Evolutionary conservation across 2,888 invertebrate species (phyloP).

Genomic region (Brachyopa scutellaris): DNA sequence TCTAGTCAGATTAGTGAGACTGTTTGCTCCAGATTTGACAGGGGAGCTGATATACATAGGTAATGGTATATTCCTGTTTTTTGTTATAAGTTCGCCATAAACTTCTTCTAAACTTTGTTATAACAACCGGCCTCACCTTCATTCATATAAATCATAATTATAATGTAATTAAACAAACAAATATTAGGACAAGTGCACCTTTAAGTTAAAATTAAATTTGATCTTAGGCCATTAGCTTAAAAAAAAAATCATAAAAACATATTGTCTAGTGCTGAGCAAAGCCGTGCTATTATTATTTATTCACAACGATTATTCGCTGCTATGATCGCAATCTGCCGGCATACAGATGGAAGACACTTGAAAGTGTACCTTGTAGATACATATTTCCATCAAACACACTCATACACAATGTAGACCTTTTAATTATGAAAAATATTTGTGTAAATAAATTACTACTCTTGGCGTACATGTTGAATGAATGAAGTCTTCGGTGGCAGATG

Average conservation of each 20-base stretch:
- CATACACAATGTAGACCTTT: no score
- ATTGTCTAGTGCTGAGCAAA: conserved; percentile 38
- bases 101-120: no score
- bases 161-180: background rate
- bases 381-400: conserved; percentile 35
- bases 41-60: no score
- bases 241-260: no score
- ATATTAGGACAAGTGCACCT: conserved; percentile 40
- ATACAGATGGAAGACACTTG: background rate
- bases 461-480: conserved; percentile 42
- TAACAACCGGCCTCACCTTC: no score
- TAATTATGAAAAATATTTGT: conserved; percentile 55
- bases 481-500: conserved; percentile 35
- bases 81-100: no score
- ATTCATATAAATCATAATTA: no score
- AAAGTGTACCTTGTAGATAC: no score
- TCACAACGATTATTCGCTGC: conserved; percentile 13
- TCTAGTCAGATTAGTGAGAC: no score
- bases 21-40: background rate
- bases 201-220: conserved; percentile 21
- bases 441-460: conserved; percentile 23
- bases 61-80: no score
- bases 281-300: background rate
- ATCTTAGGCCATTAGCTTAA: conserved; percentile 50
- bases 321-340: conserved; percentile 33